Base-by-base conservation (phyloP, 2,113 vertebrate species). In the Pardalotus punctatus region DNA sequence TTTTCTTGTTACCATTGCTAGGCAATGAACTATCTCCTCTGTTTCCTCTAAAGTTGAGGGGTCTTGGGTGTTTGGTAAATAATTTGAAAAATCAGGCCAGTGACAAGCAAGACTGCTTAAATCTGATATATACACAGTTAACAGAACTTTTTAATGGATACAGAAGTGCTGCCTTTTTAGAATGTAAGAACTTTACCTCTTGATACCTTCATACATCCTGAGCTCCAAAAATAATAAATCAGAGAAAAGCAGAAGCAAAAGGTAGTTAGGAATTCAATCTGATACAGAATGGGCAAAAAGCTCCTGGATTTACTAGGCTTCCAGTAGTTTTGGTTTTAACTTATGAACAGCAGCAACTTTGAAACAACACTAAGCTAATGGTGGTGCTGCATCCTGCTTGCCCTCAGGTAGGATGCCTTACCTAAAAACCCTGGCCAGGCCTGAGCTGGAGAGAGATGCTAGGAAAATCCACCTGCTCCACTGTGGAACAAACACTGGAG, bases 311-410 rank as follows among this genome's bases (percentile, higher is more conserved):
- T 61, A 31, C 28, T 8, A 24, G 27, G 57, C 9, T 74, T 62
- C 16, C 53, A 73, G n/a, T 6, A 65, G 47, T 40, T 81, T 76
- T 57, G 13, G 3, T 53, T 87, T 71, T 50, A 85, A 78, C 28
- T 42, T 48, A 8, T 4, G 4, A 31, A 48, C 2, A 2, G 38
- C 35, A 65, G 21, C 38, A 72, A 3, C 31, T 28, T 58, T 1
- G 2, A 69, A 87, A 56, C 8, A 79, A 3, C 8, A 16, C 25
- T 21, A 38, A 73, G 27, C 9, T 43, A 20, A 51, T 1, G 0
- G 20, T 1, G 4, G 40, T n/a, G 14, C 38, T 66, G 60, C 40
- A 11, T 48, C 38, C 27, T 1, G 0, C 12, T 57, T 38, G 14
- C 1, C 2, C 31, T 73, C 33, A 35, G 40, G 43, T 51, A 43